A percentile compares a stretch with the other conserved stretches of the same genome.
phyloP scores from a whole-genome alignment of 1,140 invertebrate genomes.

The Asobara japonica region DNA sequence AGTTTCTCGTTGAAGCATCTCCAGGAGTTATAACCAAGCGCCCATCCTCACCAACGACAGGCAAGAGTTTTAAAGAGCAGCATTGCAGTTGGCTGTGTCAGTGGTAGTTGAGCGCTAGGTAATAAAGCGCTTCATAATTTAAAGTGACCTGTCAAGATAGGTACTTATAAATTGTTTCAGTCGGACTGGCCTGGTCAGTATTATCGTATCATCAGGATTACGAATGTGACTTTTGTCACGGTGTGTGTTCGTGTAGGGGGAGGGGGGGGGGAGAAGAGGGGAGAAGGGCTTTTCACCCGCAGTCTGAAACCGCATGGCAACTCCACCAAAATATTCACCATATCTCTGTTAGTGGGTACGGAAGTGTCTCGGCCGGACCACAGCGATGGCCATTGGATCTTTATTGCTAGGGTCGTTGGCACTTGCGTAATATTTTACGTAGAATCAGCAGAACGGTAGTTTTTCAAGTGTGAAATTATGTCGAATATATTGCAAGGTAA shows the following conservation, averaged over 20 bases:
- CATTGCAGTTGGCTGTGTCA: not conserved
- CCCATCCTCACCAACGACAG: not conserved
- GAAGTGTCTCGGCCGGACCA: not conserved
- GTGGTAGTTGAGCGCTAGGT: conserved; percentile 35
- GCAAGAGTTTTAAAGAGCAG: not conserved
- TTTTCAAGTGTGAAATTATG: no score
- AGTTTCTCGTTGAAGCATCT: not conserved
- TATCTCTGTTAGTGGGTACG: conserved; percentile 10
- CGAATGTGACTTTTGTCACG: conserved; percentile 41
- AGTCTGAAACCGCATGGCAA: not conserved
- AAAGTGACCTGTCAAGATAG: conserved; percentile 55
- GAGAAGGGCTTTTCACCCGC: not conserved
- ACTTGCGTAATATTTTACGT: not conserved
- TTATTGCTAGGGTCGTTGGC: conserved; percentile 50
- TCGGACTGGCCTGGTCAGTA: conserved; percentile 48
- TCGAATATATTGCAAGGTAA: no score
- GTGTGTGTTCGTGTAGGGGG: conserved; percentile 2
- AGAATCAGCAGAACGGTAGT: not conserved
- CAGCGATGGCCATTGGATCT: conserved; percentile 33
- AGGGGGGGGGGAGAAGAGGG: no score
- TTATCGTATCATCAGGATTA: conserved; percentile 57
- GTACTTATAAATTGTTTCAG: conserved; percentile 57
- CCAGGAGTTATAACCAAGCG: not conserved
- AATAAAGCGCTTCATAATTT: conserved; percentile 59
- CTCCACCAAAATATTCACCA: not conserved